Conservation (phyloP, 1,140 invertebrate species). For the Drosophila guanche region DNA sequence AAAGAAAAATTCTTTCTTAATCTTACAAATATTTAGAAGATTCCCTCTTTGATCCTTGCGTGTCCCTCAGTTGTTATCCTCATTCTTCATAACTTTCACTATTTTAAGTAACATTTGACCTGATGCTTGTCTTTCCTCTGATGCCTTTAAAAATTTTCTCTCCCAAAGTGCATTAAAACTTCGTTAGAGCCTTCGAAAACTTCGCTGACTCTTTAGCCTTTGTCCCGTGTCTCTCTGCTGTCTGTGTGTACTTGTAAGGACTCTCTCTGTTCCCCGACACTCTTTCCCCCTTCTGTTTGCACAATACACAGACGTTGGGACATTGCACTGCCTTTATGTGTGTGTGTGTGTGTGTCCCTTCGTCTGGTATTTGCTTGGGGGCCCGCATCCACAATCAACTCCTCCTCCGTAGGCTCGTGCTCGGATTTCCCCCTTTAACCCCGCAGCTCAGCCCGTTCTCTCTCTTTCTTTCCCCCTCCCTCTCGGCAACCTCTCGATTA, state of each 20-base stretch:
- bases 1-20: no score
- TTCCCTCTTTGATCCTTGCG: no score
- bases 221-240: conserved; percentile 6
- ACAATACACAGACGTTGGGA: conserved; percentile 59
- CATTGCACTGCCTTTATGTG: conserved; percentile 56
- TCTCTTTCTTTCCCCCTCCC: neutral
- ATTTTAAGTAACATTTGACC: no score
- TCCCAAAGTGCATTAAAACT: conserved; percentile 16
- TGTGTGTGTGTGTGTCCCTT: conserved; percentile 34
- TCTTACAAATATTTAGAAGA: no score
- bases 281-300: conserved; percentile 18
- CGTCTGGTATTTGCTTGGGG: conserved; percentile 57
- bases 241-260: conserved; percentile 68
- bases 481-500: conserved; percentile 34
- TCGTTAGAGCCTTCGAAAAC: conserved; percentile 2
- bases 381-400: conserved; percentile 40
- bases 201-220: conserved; percentile 4
- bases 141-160: no score
- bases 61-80: no score
- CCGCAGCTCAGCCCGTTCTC: conserved; percentile 27
- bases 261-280: conserved; percentile 28
- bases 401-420: conserved; percentile 22
- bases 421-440: conserved; percentile 28
- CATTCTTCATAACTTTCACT: no score
- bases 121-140: no score